phyloP scores from a whole-genome alignment of 2,888 invertebrate species.

The Epistrophella euchroma region DNA sequence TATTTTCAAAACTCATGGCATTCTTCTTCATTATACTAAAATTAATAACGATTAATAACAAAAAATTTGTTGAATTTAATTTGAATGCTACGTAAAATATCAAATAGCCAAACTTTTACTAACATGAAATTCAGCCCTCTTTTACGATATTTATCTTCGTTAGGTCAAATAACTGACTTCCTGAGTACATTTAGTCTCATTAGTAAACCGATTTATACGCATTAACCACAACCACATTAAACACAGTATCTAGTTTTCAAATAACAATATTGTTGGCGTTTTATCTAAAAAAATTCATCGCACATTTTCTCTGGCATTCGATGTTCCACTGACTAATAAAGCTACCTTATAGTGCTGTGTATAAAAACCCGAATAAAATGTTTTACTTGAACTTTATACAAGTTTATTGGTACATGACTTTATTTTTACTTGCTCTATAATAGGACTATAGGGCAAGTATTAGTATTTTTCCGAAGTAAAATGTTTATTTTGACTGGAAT shows the following conservation, averaged over 20 bases:
- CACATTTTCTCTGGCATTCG: background rate
- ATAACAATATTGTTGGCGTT: background rate
- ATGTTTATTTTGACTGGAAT: too few relatives aligned
- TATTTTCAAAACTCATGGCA: background rate
- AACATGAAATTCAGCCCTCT: constrained; percentile 19
- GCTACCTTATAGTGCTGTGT: background rate
- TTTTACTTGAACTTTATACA: too few relatives aligned
- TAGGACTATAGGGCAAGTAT: too few relatives aligned
- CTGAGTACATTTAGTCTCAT: constrained; percentile 61
- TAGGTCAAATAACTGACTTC: constrained; percentile 55
- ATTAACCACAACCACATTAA: constrained; percentile 56
- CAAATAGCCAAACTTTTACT: constrained; percentile 51
- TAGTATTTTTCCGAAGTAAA: too few relatives aligned
- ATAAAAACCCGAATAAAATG: background rate
- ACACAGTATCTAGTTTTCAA: constrained; percentile 53
- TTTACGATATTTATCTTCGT: constrained; percentile 47
- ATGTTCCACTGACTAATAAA: background rate
- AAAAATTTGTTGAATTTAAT: constrained; percentile 5
- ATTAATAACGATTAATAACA: background rate
- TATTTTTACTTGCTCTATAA: too few relatives aligned
- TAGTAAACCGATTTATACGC: constrained; percentile 61
- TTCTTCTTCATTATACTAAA: background rate
- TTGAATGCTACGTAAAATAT: background rate
- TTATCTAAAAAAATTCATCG: constrained; percentile 13
- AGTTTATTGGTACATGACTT: too few relatives aligned